phyloP scores from a whole-genome alignment of 2,113 vertebrate species.

The Macquaria ambigua region DNA sequence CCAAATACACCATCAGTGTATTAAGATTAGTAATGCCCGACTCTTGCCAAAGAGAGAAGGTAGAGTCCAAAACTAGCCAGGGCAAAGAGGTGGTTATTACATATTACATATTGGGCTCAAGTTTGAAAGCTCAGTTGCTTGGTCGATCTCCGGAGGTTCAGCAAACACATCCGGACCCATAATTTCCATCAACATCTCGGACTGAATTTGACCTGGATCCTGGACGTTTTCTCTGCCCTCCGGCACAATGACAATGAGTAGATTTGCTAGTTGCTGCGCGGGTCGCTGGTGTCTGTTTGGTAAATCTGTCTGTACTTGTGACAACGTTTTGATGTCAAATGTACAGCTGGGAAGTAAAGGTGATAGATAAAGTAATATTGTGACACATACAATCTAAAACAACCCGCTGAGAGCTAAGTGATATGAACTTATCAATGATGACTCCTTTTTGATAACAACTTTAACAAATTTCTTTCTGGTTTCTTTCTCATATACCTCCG shows the following conservation, averaged over 20 bases:
- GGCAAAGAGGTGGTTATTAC: not conserved
- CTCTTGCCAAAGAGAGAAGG: not conserved
- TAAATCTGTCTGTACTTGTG: not conserved
- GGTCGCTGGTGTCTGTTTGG: too few species aligned
- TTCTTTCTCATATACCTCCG: not conserved
- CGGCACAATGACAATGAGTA: too few species aligned
- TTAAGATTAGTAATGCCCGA: not conserved
- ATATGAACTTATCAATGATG: slow-evolving; percentile 25
- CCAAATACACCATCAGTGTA: not conserved
- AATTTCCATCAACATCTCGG: not conserved
- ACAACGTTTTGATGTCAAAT: slow-evolving; percentile 8
- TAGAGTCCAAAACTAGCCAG: not conserved
- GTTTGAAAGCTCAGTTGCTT: not conserved
- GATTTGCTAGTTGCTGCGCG: too few species aligned
- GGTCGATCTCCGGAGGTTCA: not conserved
- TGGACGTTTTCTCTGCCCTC: too few species aligned
- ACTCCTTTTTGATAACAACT: not conserved
- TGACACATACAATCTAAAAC: slow-evolving; percentile 6
- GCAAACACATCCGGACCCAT: not conserved
- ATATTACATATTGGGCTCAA: not conserved
- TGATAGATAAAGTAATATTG: slow-evolving; percentile 22
- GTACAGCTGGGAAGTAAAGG: not conserved
- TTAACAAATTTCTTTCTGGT: not conserved
- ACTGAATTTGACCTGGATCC: too few species aligned
- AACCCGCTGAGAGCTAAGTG: not conserved